Evolutionary conservation across 2,113 vertebrate species (phyloP), one percentile per base, ranked within the genome.

Genomic region (Xyrauchen texanus): DNA sequence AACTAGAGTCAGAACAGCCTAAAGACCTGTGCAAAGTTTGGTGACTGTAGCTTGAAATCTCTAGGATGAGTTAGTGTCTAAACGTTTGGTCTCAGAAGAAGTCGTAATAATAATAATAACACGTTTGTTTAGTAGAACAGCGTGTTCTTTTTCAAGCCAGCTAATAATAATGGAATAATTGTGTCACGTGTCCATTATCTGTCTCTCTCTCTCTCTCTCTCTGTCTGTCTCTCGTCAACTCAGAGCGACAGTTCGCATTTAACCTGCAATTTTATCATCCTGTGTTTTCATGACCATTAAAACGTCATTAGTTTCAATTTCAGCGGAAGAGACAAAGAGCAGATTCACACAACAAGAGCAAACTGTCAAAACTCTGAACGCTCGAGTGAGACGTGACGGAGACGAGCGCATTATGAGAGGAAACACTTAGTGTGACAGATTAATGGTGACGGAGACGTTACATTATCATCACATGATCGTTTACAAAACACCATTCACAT

Each of bases 361-460:
- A 64, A 4, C 8, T 15, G 15, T 57, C 51, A 57, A 12, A 42
- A 7, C 4, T 4, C 44, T 65, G 11, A 64, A 16, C 12, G 3
- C 16, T 45, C 3, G 15, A 88, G 85, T 71, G 58, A 8, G 45
- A 8, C 5, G 0, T 69, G 66, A 73, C 72, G 79, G 77, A 81
- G 46, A 76, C 63, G 21, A 12, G 47, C 6, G 47, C 47, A 8
- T 13, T 4, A 55, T 11, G 55, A 58, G n/a, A 5, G 13, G 0
- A 58, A 58, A 15, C 55, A 15, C 13, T 58, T 15, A 58, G 62
- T 62, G 53, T 58, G 64, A 61, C 67, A 78, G 45, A 52, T 6
- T 58, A 84, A 21, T 63, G 57, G 66, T 58, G 55, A 34, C 3
- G 21, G 21, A 34, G 21, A 34, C 21, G 21, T 34, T 15, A 6